Base-by-base conservation (phyloP, 2,113 vertebrate species). In the Hypanus sabinus region DNA sequence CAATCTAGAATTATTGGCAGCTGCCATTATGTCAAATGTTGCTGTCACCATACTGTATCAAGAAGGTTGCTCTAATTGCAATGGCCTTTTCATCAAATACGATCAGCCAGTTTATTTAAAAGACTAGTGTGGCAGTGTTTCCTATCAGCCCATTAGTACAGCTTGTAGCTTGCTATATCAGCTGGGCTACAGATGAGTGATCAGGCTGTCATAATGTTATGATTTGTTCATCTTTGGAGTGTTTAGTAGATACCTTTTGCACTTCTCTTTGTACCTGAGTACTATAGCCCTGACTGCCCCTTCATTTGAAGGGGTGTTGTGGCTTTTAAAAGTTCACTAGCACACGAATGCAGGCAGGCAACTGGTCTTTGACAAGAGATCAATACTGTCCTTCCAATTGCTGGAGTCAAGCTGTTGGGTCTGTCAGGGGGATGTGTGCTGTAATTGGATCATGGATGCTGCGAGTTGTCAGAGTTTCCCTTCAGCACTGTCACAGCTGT, bases 361-460 rank as follows among this genome's bases (percentile, higher is more conserved):
- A 98, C 97, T 97, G 97, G 97, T 97, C 97, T 97, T 97, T 99
- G 99, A 99, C 99, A 98, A 98, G 97, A 98, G 99, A 99, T 99
- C 99, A 97, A 99, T 99, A 98, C 95, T 97, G 98, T 98, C 98
- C 98, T 98, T 97, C 96, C 96, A 97, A 97, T 97, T 96, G 97
- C 98, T 97, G 98, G 97, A 98, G 98, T 97, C 98, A 97, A 97
- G 98, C 98, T 98, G 98, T 97, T 97, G 98, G 97, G 98, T 97
- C 98, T 99, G 98, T 99, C 98, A 99, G 98, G 98, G 97, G 98
- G 97, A 97, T 98, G 97, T 96, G 97, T 95, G 97, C 98, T 97
- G 97, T 99, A 99, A 99, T 99, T 99, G 99, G 99, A 98, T 98
- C 98, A 98, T 96, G 97, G 98, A 98, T 97, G 97, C 97, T 96